Evolutionary conservation across 2,888 invertebrate species (phyloP).

Genomic region (Nebria brevicollis): DNA sequence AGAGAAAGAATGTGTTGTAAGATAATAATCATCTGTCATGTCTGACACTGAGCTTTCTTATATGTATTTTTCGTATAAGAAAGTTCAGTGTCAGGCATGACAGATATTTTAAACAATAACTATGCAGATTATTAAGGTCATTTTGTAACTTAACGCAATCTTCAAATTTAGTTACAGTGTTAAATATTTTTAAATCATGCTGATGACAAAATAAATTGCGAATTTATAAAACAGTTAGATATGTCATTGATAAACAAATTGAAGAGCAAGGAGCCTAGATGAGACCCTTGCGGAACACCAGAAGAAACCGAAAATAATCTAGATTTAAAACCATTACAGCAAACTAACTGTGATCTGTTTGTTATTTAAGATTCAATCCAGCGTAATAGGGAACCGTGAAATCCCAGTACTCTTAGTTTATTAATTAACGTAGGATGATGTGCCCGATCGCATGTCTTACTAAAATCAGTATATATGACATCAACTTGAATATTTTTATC

Average conservation of each 20-base stretch:
- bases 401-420: conserved; percentile 45
- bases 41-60: no score
- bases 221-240: no score
- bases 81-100: no score
- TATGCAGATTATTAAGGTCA: no score
- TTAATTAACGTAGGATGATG: conserved; percentile 47
- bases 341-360: conserved; percentile 45
- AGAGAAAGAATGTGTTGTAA: no score
- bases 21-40: no score
- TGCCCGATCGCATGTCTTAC: conserved; percentile 51
- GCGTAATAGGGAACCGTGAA: conserved; percentile 46
- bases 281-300: conserved; percentile 50
- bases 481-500: conserved; percentile 47
- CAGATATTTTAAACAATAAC: no score
- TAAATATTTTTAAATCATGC: no score
- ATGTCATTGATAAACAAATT: conserved; percentile 28
- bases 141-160: no score
- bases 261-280: conserved; percentile 49
- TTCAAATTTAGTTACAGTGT: no score
- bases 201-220: no score
- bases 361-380: conserved; percentile 48
- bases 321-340: conserved; percentile 39
- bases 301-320: conserved; percentile 36
- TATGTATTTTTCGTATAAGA: no score
- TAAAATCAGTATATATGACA: conserved; percentile 49